Percentiles rank a stretch among this genome's conserved stretches.
Evolutionary conservation across 2,888 invertebrate species (phyloP).

Genomic region (Nemurella pictetii): DNA sequence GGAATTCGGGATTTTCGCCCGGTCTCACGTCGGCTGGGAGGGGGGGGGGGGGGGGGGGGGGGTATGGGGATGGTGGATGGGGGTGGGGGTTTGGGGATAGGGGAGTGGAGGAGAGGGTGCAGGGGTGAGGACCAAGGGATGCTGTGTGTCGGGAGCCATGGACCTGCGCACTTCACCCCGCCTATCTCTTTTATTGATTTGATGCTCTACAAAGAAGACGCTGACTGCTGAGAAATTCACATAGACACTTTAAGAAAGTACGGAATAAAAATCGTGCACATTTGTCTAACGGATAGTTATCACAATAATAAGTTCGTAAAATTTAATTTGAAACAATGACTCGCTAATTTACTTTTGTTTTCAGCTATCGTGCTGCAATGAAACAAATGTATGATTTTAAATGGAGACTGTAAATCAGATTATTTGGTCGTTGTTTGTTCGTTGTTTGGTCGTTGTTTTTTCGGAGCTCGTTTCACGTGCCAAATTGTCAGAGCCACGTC

Average conservation of each 20-base stretch:
- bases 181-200: constrained; percentile 35
- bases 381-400: no score
- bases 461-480: no score
- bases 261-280: neutral
- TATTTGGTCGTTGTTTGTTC: no score
- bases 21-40: constrained; percentile 20
- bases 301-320: neutral
- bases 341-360: neutral
- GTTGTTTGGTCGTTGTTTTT: no score
- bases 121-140: constrained; percentile 8
- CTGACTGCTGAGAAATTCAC: neutral
- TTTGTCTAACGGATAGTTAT: neutral
- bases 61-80: neutral
- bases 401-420: no score
- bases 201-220: constrained; percentile 22
- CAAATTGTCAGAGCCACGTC: no score
- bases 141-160: constrained; percentile 2
- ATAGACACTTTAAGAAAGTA: neutral
- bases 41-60: constrained; percentile 30
- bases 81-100: constrained; percentile 4
- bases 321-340: constrained; percentile 17
- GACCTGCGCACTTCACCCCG: neutral
- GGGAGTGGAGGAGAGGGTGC: constrained; percentile 10
- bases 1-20: constrained; percentile 31
- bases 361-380: no score